Evolutionary conservation across 2,797 vertebrate genomes (phyloP).

Genomic region (Danio aesculapii): DNA sequence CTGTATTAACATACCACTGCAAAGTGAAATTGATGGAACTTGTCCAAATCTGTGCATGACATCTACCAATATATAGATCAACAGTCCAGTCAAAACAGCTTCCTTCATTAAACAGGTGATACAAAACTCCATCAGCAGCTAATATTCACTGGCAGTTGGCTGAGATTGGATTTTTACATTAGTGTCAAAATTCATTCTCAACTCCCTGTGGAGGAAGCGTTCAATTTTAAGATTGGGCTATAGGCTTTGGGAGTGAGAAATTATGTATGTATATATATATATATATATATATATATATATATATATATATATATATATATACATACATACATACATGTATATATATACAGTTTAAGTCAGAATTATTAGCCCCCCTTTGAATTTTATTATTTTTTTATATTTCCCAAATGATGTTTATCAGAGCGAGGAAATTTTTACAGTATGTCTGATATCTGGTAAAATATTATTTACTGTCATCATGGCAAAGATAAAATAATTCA

Average conservation of each 20-base stretch:
- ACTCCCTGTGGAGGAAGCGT: constrained; percentile 62
- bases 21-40: constrained; percentile 79
- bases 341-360: too few species aligned
- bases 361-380: too few species aligned
- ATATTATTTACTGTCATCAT: too few species aligned
- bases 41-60: constrained; percentile 79
- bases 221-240: constrained; percentile 34
- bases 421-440: too few species aligned
- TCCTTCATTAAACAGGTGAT: constrained; percentile 79
- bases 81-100: constrained; percentile 71
- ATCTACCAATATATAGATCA: constrained; percentile 80
- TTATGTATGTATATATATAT: not conserved
- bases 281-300: too few species aligned
- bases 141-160: constrained; percentile 76
- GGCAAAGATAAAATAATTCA: too few species aligned
- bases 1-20: constrained; percentile 74
- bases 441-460: too few species aligned
- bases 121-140: constrained; percentile 77
- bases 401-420: too few species aligned
- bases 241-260: constrained; percentile 13
- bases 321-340: too few species aligned
- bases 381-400: too few species aligned
- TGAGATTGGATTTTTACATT: constrained; percentile 83
- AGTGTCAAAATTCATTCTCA: constrained; percentile 79
- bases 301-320: too few species aligned